Percentiles rank a stretch among this genome's conserved stretches.
phyloP scores from a whole-genome alignment of 2,113 vertebrate species.

The Daboia siamensis region DNA sequence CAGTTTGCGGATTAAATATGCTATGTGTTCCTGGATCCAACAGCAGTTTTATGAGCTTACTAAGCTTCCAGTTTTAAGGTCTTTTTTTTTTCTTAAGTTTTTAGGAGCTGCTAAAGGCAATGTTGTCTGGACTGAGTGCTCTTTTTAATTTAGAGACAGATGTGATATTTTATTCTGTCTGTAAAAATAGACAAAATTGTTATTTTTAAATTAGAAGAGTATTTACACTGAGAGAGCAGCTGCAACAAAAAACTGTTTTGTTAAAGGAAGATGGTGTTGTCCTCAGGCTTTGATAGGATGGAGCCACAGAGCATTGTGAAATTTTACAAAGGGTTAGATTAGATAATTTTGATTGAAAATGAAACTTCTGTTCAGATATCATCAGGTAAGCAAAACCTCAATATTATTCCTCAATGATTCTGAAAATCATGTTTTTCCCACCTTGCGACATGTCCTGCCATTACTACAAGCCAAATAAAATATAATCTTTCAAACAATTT shows the following conservation, averaged over 20 bases:
- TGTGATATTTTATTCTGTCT: conserved; percentile 64
- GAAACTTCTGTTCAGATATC: conserved; percentile 49
- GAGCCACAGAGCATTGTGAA: conserved; percentile 35
- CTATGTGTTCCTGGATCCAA: conserved; percentile 92
- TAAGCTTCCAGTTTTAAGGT: conserved; percentile 90
- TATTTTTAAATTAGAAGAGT: conserved; percentile 57
- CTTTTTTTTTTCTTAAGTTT: conserved; percentile 74
- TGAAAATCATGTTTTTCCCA: conserved; percentile 57
- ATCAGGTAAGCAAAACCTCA: conserved; percentile 52
- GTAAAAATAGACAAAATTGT: conserved; percentile 60
- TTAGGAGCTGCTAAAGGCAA: conserved; percentile 88
- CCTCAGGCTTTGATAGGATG: conserved; percentile 45
- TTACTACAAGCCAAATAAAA: conserved; percentile 38
- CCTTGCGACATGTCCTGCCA: conserved; percentile 15
- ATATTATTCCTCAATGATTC: conserved; percentile 53
- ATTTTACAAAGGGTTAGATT: conserved; percentile 55
- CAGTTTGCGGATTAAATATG: conserved; percentile 97
- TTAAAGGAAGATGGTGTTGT: conserved; percentile 36
- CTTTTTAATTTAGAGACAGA: conserved; percentile 74
- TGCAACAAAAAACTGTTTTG: neutral
- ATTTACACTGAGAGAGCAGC: neutral
- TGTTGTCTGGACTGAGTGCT: conserved; percentile 70
- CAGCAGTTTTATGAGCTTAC: conserved; percentile 83
- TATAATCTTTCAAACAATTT: conserved; percentile 60
- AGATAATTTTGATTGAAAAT: conserved; percentile 47